Evolutionary conservation across 2,888 invertebrate genomes (phyloP), one percentile per base, ranked within the genome.

Genomic region (Xestia rhomboidea): DNA sequence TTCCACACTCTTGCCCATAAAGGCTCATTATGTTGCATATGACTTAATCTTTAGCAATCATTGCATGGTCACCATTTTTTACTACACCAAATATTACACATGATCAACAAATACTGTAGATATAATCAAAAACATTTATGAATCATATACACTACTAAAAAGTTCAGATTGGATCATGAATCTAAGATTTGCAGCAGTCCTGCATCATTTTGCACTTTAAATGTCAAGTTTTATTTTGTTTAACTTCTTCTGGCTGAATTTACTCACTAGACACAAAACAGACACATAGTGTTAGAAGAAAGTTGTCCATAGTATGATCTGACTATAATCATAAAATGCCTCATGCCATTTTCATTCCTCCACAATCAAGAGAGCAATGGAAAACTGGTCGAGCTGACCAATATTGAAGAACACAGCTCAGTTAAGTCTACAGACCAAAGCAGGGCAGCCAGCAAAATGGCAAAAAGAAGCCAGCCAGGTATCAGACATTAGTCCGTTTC

Each of bases 401-500:
- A 71, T 62, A 76, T 85, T 80, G 87, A 91, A 90, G 91, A 91
- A 92, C 91, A 93, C 88, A 92, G 92, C 91, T 93, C 91, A 92
- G 90, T 90, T 89, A 91, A 91, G 90, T 91, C 91, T 95, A 94
- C 89, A 95, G 93, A 93, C 95, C 93, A 87, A 95, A 95, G 93
- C 96, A 96, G 89, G 96, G 94, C 91, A 95, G 93, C 96, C 96
- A 96, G 92, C 95, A 95, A 90, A 93, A 91, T 91, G 94, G 94
- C 93, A 93, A 87, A 89, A 93, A 92, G 90, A 88, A 91, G 89
- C 93, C 91, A 91, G 95, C 94, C 92, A 92, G 92, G 92, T 94
- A 95, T 96, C 96, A 96, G 92, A 96, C 95, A 87, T 96, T 96
- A 81, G 96, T 96, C 93, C 96, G 92, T 92, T 97, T 97, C 85